Percentiles rank a stretch among this genome's conserved stretches.
Conservation (phyloP, 2,797 vertebrate species). For the Limnodromus scolopaceus region DNA sequence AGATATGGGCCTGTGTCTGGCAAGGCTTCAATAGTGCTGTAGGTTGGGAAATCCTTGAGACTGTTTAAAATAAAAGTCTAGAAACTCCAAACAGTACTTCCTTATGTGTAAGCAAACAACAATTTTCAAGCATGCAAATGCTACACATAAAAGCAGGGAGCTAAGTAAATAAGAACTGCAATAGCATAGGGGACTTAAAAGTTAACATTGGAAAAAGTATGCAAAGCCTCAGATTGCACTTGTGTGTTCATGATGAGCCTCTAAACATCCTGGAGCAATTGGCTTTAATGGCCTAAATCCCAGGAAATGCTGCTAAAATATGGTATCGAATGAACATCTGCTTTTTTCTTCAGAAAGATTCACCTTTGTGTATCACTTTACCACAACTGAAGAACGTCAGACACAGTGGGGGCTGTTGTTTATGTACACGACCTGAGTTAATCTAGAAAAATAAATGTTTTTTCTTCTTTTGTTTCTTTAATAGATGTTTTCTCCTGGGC, state of each 20-base stretch:
- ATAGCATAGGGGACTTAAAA: neutral
- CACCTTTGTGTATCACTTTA: neutral
- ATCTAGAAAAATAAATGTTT: neutral
- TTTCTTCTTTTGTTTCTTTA: neutral
- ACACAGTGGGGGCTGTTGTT: neutral
- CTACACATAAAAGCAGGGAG: neutral
- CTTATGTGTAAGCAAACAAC: neutral
- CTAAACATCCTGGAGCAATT: conserved; percentile 48
- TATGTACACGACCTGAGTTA: neutral
- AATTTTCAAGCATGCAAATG: neutral
- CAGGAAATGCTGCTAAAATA: conserved; percentile 5
- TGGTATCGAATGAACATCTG: neutral
- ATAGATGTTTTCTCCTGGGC: neutral
- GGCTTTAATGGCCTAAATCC: neutral
- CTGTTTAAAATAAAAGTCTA: neutral
- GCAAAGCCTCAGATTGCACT: neutral
- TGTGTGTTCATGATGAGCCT: neutral
- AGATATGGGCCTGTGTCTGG: neutral
- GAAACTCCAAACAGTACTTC: neutral
- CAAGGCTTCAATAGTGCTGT: neutral
- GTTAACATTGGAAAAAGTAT: neutral
- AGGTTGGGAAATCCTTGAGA: neutral
- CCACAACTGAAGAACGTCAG: neutral
- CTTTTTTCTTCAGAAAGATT: neutral
- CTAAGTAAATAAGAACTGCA: neutral